Base-by-base conservation (phyloP, 2,113 vertebrate species). In the Triplophysa dalaica region DNA sequence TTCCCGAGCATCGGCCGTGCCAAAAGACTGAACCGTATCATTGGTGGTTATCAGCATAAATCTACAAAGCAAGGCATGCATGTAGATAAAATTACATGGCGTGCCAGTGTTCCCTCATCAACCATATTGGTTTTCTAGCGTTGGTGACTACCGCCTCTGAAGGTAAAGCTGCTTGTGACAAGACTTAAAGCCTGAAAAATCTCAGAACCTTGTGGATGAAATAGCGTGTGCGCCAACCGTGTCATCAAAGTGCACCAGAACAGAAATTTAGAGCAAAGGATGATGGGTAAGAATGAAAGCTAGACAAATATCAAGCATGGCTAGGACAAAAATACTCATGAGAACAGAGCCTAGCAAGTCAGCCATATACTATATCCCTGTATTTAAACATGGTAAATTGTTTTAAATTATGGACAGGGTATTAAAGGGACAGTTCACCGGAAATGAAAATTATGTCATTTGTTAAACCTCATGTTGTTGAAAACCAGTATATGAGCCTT, bases 41-140 rank as follows among this genome's bases (percentile, higher is more conserved):
- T 80, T 78, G 79, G 80, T 82, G 78, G 83, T 87, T 87, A 89
- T 89, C 84, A 81, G 83, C 19, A 62, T 82, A 86, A 88, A 86
- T 88, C 85, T 83, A 56, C 85, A 72, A 26, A 60, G 72, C 86
- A 79, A 84, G 87, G 80, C 86, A 87, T 85, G 87, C 75, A 63
- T 70, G 78, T 81, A 80, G 85, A 78, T 79, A 79, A 82, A 87
- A 89, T 90, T 86, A 77, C 81, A 86, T 89, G 85, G 79, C 87
- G 81, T 65, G 43, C 83, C 80, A 66, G 54, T 26, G 61, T 74
- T 62, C 48, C 74, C 54, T 87, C 85, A 83, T 89, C 86, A 81
- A 24, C 6, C 79, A 81, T 88, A 87, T 90, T 86, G 69, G 81
- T 88, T 92, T 89, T 84, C 79, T 67, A 73, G 48, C 52, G 0